phyloP scores from a whole-genome alignment of 2,113 vertebrate species.

The Ursus arctos region DNA sequence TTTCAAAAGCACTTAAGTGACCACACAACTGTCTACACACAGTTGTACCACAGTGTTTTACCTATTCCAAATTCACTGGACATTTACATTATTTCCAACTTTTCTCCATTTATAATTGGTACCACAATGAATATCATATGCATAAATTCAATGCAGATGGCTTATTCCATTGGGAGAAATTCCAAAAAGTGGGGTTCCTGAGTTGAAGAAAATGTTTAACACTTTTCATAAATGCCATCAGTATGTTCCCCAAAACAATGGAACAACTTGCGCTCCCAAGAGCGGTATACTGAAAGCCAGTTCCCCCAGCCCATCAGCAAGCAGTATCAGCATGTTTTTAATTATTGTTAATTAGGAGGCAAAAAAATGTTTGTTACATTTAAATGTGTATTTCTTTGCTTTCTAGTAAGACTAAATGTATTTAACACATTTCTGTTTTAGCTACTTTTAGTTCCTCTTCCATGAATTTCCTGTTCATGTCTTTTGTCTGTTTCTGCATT shows the following conservation, averaged over 20 bases:
- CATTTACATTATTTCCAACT: not conserved
- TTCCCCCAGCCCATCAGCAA: not conserved
- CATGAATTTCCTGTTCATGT: not conserved
- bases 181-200: not conserved
- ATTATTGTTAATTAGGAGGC: not conserved
- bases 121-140: not conserved
- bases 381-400: not conserved
- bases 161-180: not conserved
- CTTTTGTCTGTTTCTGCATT: not conserved
- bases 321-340: not conserved
- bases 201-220: not conserved
- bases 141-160: not conserved
- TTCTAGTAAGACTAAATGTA: not conserved
- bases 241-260: not conserved
- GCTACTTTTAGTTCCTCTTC: not conserved
- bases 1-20: not conserved
- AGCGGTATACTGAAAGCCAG: not conserved
- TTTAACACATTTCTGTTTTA: not conserved
- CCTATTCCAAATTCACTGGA: not conserved
- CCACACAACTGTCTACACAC: not conserved
- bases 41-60: not conserved
- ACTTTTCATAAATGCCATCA: not conserved
- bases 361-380: not conserved
- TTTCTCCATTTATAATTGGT: not conserved
- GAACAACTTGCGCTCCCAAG: not conserved